Conservation (phyloP, 2,113 vertebrate genomes). For the Salvelinus sp. region DNA sequence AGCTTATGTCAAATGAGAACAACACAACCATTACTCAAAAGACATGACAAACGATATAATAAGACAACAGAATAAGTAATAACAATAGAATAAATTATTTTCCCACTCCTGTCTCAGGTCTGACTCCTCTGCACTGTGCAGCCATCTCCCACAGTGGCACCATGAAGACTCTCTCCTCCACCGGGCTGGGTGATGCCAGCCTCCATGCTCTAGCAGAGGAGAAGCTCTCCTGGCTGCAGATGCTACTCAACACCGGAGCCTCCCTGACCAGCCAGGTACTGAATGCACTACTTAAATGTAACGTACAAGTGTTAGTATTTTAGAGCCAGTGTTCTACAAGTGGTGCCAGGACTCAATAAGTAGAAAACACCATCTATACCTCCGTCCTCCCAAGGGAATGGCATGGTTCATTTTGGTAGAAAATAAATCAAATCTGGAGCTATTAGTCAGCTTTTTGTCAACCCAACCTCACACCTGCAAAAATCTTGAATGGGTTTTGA, state of each 20-base stretch:
- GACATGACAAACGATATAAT: no score
- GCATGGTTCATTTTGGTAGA: no score
- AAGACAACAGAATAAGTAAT: not conserved
- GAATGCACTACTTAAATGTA: not conserved
- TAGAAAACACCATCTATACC: no score
- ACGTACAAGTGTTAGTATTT: no score
- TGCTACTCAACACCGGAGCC: constrained; percentile 77
- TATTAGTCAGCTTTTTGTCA: not conserved
- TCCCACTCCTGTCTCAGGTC: constrained; percentile 65
- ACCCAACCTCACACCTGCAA: not conserved
- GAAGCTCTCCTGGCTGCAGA: constrained; percentile 76
- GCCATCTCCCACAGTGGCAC: constrained; percentile 80
- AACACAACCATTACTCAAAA: no score
- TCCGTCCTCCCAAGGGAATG: no score
- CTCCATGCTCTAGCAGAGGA: constrained; percentile 63
- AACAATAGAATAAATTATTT: not conserved
- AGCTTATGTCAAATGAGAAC: not conserved
- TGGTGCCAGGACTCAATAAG: no score
- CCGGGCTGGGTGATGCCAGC: constrained; percentile 35
- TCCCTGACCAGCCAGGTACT: constrained; percentile 82
- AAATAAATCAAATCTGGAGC: no score
- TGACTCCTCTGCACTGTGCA: constrained; percentile 86
- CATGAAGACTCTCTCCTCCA: constrained; percentile 60
- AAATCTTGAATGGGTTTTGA: not conserved
- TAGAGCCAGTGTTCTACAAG: no score